Percentiles rank a stretch among this genome's conserved stretches.
These are phyloP conservation scores for Apamea monoglypha DNA, from an alignment of 2,888 invertebrate genomes.

Conservation along the genomic window DNA sequence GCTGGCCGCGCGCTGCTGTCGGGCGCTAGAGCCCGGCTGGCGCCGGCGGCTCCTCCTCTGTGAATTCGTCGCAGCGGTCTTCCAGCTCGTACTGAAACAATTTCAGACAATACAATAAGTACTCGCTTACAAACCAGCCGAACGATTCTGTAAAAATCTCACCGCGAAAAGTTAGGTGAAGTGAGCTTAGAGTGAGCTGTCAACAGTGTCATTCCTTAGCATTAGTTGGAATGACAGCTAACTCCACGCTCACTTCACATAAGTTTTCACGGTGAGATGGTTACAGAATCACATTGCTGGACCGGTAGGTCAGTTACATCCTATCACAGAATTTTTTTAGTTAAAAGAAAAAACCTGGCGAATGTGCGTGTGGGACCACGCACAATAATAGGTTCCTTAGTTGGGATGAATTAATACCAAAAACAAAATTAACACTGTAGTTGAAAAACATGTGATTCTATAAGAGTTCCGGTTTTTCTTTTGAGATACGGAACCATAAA, in stretches of 20 bases:
- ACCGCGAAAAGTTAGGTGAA: too few relatives aligned
- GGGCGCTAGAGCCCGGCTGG: conserved; percentile 20
- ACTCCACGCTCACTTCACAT: too few relatives aligned
- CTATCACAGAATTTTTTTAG: not conserved
- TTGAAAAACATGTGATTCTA: not conserved
- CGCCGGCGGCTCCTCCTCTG: conserved; percentile 79
- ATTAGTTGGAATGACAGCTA: too few relatives aligned
- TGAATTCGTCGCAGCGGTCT: conserved; percentile 94
- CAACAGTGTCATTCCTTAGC: too few relatives aligned
- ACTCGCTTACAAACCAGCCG: not conserved
- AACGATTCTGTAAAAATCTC: too few relatives aligned
- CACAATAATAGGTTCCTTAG: not conserved
- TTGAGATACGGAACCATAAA: not conserved
- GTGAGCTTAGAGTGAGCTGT: too few relatives aligned
- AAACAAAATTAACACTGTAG: not conserved
- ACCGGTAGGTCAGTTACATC: not conserved
- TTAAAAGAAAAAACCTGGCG: not conserved
- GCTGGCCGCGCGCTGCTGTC: not conserved
- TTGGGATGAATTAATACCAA: not conserved
- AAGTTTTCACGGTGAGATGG: too few relatives aligned
- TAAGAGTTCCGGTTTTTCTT: not conserved
- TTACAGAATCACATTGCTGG: too few relatives aligned
- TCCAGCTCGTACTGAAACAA: conserved; percentile 93
- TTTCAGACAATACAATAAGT: not conserved
- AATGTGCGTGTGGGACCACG: not conserved